Evolutionary conservation across 2,113 vertebrate species (phyloP), one percentile per base, ranked within the genome.

Genomic region (Gambusia holbrooki): DNA sequence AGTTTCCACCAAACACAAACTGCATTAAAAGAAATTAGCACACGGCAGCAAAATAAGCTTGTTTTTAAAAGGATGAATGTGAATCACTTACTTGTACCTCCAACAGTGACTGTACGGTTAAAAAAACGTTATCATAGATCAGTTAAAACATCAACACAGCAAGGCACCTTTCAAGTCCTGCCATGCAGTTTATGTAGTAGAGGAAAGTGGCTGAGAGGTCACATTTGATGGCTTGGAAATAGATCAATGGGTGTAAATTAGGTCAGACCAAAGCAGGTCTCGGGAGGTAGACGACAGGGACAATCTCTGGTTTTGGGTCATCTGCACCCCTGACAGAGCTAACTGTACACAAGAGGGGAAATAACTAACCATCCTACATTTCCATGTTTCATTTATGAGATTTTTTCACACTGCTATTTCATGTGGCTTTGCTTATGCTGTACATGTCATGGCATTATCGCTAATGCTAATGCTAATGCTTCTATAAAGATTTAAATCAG

Each of bases 281-380:
- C 81, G 1, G 74, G 91, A 90, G 91, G 87, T 81, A 70, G 73
- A 82, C 40, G 58, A 77, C 82, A 80, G 88, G 85, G 80, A 84
- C 82, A 73, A 65, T 77, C 69, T 87, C 82, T 91, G 80, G 86
- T 91, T 93, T 94, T 93, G 91, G 93, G 93, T 93, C 92, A 94
- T 86, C 73, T 80, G 70, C 87, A 80, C 89, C 89, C 82, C 84
- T 83, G 85, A 88, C 91, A 86, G 83, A 88, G 82, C 71, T 84
- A 79, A 82, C 74, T 82, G 80, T 71, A 71, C 74, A 85, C 62
- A 80, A 85, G 61, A 85, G 76, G 81, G 84, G 82, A 86, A 81
- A 82, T 76, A 86, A 87, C 82, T 85, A 79, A 89, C 85, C 81
- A 71, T 66, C 76, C 90, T 87, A 74, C 48, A 71, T 83, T 78